Evolutionary conservation across 2,888 invertebrate genomes (phyloP).

Genomic region (Agrochola lychnidis): DNA sequence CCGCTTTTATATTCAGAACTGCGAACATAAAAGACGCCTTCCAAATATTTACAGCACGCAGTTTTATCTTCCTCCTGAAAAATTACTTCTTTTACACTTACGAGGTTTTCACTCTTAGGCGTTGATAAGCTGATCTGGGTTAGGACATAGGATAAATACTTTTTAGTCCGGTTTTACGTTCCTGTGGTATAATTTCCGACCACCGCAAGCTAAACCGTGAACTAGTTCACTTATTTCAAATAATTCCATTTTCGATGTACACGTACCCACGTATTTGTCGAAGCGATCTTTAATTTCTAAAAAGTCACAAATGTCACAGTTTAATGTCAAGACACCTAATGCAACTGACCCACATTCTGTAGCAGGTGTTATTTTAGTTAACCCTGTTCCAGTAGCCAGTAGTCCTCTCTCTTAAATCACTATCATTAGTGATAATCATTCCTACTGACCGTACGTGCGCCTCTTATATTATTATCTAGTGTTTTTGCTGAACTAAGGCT

Average conservation of each 20-base stretch:
- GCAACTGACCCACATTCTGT: slow-evolving; percentile 62
- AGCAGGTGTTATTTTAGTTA: slow-evolving; percentile 75
- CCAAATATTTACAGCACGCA: too few relatives aligned
- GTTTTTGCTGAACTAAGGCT: slow-evolving; percentile 68
- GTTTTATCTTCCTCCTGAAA: too few relatives aligned
- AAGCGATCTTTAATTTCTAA: background rate
- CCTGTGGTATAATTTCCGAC: too few relatives aligned
- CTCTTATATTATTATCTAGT: slow-evolving; percentile 71
- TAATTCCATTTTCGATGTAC: background rate
- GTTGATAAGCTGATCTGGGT: too few relatives aligned
- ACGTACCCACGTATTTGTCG: too few relatives aligned
- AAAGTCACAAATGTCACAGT: slow-evolving; percentile 18
- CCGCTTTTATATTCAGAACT: too few relatives aligned
- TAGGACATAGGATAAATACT: too few relatives aligned
- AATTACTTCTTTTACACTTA: too few relatives aligned
- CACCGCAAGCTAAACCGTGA: too few relatives aligned
- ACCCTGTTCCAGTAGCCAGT: slow-evolving; percentile 73
- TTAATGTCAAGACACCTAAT: slow-evolving; percentile 55
- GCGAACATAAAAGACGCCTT: too few relatives aligned
- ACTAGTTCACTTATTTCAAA: background rate
- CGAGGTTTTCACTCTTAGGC: too few relatives aligned
- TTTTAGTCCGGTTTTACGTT: too few relatives aligned
- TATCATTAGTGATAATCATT: slow-evolving; percentile 81
- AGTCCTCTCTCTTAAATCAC: slow-evolving; percentile 76
- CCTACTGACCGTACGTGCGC: slow-evolving; percentile 72